Evolutionary conservation across 2,113 vertebrate genomes (phyloP), one percentile per base, ranked within the genome.

Genomic region (Hylia prasina): DNA sequence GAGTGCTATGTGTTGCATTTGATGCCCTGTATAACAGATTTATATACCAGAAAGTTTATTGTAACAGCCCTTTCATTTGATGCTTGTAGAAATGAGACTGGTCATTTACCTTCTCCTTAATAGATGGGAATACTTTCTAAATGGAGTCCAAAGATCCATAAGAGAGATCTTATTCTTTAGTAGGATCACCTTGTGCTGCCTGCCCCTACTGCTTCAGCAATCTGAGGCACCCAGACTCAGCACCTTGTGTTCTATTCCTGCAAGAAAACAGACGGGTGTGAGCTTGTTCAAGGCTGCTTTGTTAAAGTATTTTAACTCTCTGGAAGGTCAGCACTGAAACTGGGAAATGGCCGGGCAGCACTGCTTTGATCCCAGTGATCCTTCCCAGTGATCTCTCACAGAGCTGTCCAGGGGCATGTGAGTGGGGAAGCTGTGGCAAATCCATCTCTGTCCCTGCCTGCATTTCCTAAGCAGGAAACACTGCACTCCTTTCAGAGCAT

Each of bases 401-500:
- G 27, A 71, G 70, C 48, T 80, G 63, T 54, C 44, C 54, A 42
- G 54, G 45, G 47, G 1, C 51, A 25, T 0, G 12, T 0, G 4
- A 57, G 37, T 8, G 53, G 37, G 76, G 54, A 77, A 61, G 45
- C 48, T 40, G 21, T 33, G 44, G 33, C 57, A 90, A 87, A 90
- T 66, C 50, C 57, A 33, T 27, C 0, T 0, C 44, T 63, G 47
- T 70, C 30, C 68, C 18, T 2, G 0, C 5, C 20, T 33, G 16
- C n/a, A 6, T 40, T 70, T 35, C 58, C 58, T 22, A 18, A 73
- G 21, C 75, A 54, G 47, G 35, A 73, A 88, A 30, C 33, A 35
- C 27, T 2, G 1, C 21, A 14, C 0, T 0, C 48, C 56, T 2
- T n/a, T 63, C 27, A 21, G 51, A 63, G 76, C 47, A n/a, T 0